phyloP scores from a whole-genome alignment of 2,888 invertebrate species.

The Hypomecis punctinalis region DNA sequence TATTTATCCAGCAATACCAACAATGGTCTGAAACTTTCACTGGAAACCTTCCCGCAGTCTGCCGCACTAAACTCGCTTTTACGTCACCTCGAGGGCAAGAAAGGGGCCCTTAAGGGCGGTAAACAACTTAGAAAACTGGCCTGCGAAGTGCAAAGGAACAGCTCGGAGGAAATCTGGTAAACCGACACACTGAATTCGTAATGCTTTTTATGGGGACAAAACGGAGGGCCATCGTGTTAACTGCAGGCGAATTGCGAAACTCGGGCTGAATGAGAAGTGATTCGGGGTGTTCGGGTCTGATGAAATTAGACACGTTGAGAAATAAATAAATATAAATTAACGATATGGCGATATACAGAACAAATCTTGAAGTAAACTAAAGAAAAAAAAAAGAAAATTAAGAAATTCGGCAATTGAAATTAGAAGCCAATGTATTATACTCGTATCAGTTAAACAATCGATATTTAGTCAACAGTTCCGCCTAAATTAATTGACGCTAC shows the following conservation, averaged over 20 bases:
- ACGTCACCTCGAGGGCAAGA: constrained; percentile 31
- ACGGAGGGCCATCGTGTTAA: constrained; percentile 15
- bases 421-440: no score
- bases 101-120: constrained; percentile 33
- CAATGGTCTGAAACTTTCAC: constrained; percentile 21
- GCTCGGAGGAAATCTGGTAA: constrained; percentile 31
- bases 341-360: no score
- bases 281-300: background rate
- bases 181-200: constrained; percentile 33
- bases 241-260: constrained; percentile 5
- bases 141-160: constrained; percentile 30
- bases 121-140: constrained; percentile 36
- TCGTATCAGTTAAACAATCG: no score
- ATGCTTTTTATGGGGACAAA: constrained; percentile 27
- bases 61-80: constrained; percentile 33
- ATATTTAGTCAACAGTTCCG: no score
- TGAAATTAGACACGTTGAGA: background rate
- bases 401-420: no score
- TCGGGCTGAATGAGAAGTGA: constrained; percentile 8
- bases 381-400: no score
- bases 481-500: no score
- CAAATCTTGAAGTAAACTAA: no score
- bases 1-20: constrained; percentile 18
- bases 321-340: no score
- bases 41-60: constrained; percentile 21